Evolutionary conservation across 2,888 invertebrate genomes (phyloP).

Genomic region (Chloroclysta siterata): DNA sequence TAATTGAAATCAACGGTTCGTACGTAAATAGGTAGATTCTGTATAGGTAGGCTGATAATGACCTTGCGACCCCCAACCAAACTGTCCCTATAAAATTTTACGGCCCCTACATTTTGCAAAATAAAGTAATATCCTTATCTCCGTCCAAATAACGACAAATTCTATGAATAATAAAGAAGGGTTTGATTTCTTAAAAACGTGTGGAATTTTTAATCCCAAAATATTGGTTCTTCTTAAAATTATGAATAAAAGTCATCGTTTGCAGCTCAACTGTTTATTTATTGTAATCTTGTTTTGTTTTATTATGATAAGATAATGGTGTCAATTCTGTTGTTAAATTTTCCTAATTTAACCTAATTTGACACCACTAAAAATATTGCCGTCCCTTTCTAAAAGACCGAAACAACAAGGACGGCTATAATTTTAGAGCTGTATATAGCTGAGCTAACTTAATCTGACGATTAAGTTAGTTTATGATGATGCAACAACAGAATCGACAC

Average conservation of each 20-base stretch:
- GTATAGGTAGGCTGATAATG: slow-evolving; percentile 68
- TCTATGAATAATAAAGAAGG: slow-evolving; percentile 52
- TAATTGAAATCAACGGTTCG: slow-evolving; percentile 71
- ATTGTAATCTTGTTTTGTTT: too few relatives aligned
- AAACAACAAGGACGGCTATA: too few relatives aligned
- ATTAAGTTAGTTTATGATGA: too few relatives aligned
- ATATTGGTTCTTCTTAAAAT: neutral
- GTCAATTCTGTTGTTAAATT: too few relatives aligned
- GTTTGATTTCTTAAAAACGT: slow-evolving; percentile 45
- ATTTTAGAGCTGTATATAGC: too few relatives aligned
- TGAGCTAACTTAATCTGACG: too few relatives aligned
- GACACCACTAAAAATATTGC: too few relatives aligned
- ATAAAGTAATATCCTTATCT: slow-evolving; percentile 66
- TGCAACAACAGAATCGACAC: too few relatives aligned
- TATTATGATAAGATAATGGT: too few relatives aligned
- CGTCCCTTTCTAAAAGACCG: too few relatives aligned
- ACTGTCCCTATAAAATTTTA: slow-evolving; percentile 75
- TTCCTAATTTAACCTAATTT: too few relatives aligned
- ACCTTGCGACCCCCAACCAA: slow-evolving; percentile 60
- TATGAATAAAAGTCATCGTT: neutral
- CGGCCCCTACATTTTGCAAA: slow-evolving; percentile 72
- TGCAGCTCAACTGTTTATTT: too few relatives aligned
- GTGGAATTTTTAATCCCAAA: slow-evolving; percentile 6
- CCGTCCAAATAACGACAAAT: slow-evolving; percentile 56
- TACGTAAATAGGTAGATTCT: slow-evolving; percentile 49